These are phyloP conservation scores for Urosaurus nigricauda DNA, from an alignment of 2,797 vertebrate genomes.

Conservation along the genomic window DNA sequence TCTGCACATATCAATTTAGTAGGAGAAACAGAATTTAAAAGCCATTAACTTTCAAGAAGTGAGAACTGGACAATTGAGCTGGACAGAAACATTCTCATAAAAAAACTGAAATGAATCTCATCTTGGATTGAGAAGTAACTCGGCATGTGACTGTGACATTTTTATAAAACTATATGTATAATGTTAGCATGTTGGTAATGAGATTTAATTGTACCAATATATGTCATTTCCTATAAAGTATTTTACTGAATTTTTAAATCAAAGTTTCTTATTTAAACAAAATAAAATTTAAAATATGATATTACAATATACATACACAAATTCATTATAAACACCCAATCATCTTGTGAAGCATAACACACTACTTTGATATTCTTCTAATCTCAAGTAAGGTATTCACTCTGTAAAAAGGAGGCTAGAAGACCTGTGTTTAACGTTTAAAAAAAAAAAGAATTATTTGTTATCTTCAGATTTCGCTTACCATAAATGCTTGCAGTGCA, in stretches of 20 bases:
- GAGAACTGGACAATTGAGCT: too few species aligned
- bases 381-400: too few species aligned
- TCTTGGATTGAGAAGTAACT: too few species aligned
- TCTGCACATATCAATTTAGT: too few species aligned
- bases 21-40: too few species aligned
- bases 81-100: too few species aligned
- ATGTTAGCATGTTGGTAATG: neutral
- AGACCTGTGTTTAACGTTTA: neutral
- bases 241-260: neutral
- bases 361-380: neutral
- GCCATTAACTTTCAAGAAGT: too few species aligned
- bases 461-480: slow-evolving; percentile 70
- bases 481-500: slow-evolving; percentile 90
- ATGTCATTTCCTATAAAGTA: neutral
- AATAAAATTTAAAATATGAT: neutral
- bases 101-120: too few species aligned
- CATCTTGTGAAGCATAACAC: neutral
- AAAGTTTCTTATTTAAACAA: neutral
- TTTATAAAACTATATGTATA: neutral
- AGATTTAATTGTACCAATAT: neutral
- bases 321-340: neutral
- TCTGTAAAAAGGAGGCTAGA: neutral
- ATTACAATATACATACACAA: neutral
- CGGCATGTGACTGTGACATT: neutral
- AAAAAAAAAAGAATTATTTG: neutral